A percentile compares a stretch with the other conserved stretches of the same genome.
These are phyloP conservation scores for Byasa hedistus DNA, from an alignment of 2,888 invertebrate species.

Conservation along the genomic window DNA sequence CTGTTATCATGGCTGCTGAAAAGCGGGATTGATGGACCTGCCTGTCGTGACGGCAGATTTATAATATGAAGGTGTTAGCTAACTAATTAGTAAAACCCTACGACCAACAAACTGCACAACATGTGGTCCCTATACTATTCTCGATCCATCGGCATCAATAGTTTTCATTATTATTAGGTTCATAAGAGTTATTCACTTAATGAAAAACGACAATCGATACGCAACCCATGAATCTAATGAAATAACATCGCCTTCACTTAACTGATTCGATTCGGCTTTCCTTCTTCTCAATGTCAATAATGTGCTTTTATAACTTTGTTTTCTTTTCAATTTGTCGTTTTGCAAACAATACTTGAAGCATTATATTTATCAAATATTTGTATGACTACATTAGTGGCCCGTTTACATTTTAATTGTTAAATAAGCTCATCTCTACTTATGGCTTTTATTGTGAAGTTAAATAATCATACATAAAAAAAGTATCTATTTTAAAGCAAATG, in stretches of 20 bases:
- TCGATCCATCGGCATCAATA: constrained; percentile 6
- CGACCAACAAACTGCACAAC: no score
- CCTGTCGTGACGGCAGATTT: no score
- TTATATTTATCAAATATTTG: background rate
- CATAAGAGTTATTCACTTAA: constrained; percentile 20
- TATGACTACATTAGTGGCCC: background rate
- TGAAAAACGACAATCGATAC: constrained; percentile 28
- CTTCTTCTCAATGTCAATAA: constrained; percentile 16
- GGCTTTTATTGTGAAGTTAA: no score
- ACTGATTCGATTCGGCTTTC: constrained; percentile 26
- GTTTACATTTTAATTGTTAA: no score
- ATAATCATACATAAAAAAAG: no score
- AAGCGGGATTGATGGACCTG: no score
- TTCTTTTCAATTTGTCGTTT: constrained; percentile 17
- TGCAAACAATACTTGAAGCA: constrained; percentile 15
- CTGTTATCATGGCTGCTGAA: no score
- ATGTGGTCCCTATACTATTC: background rate
- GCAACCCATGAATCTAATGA: constrained; percentile 28
- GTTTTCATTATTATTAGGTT: constrained; percentile 22
- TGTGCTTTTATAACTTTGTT: constrained; percentile 19
- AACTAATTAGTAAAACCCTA: no score
- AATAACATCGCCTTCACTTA: constrained; percentile 26
- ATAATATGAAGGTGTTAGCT: no score
- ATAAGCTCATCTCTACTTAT: no score
- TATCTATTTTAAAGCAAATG: no score